Base-by-base conservation (phyloP, 2,113 vertebrate genomes). In the Python bivittatus region DNA sequence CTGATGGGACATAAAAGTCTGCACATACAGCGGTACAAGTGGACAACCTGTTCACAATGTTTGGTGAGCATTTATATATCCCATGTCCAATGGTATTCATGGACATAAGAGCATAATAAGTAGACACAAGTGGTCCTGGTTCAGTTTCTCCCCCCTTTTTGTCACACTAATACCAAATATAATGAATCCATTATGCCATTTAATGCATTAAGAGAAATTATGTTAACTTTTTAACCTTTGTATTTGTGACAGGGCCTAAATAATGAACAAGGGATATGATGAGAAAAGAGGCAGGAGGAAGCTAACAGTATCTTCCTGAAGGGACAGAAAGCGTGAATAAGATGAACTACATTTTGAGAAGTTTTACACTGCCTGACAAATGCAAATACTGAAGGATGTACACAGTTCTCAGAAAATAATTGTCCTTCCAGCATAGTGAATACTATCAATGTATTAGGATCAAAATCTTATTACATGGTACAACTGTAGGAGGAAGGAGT, bases 301-400 rank as follows among this genome's bases (percentile, higher is more conserved):
- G 98, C 56, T 98, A 99, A 96, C 90, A 0, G 97, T 99, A 0
- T 96, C 97, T 8, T 92, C 97, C n/a, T 99, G 91, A 98, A 99
- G 93, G 98, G 99, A 92, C 98, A 99, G 95, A 97, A 98, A 61
- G 88, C 98, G 91, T 97, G 96, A 99, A 95, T 97, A 96, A 95
- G 98, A 97, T 0, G 98, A 99, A 95, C 91, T 96, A 90, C 97
- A 98, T 94, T 97, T 99, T 10, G 98, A 98, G 95, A 98, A 96
- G 91, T 94, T 98, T n/a, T 1, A 88, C 98, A 33, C 95, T 98
- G 86, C 98, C 98, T 42, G 97, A 95, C 89, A 98, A 97, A n/a
- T 98, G 96, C 79, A 97, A 96, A 92, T 97, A 98, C 84, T 97
- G 98, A 96, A 98, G 98, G 97, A 96, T 97, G 2, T 97, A 93